These are phyloP conservation scores for Datnioides undecimradiatus DNA, from an alignment of 2,113 vertebrate species.

Conservation along the genomic window DNA sequence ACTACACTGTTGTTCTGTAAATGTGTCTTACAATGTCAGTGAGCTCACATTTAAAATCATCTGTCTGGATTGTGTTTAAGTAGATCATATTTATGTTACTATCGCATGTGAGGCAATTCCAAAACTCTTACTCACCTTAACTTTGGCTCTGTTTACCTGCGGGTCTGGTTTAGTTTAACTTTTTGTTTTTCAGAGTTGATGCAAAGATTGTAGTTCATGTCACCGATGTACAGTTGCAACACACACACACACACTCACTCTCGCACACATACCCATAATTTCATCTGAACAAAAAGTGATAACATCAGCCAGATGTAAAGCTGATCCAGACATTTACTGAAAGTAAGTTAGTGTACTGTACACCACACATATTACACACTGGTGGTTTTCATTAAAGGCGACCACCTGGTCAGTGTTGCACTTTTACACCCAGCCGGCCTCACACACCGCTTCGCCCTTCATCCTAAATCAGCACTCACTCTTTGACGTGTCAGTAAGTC, in stretches of 20 bases:
- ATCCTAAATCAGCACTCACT: conserved; percentile 44
- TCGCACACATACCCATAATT: not conserved
- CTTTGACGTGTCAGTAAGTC: conserved; percentile 50
- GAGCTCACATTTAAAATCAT: conserved; percentile 2
- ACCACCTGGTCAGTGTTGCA: conserved; percentile 53
- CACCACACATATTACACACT: not conserved
- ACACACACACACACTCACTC: not conserved
- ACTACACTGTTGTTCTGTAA: not conserved
- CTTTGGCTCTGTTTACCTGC: conserved; percentile 8
- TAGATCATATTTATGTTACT: conserved; percentile 37
- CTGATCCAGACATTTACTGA: conserved; percentile 9
- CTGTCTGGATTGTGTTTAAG: conserved; percentile 26
- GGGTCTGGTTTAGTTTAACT: conserved; percentile 35
- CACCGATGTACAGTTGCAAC: conserved; percentile 11
- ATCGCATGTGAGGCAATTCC: conserved; percentile 28
- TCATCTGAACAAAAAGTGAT: conserved; percentile 15
- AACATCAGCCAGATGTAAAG: not conserved
- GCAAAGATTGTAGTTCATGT: conserved; percentile 34
- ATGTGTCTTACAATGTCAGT: not conserved
- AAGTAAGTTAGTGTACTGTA: not conserved
- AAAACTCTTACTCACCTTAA: conserved; percentile 43
- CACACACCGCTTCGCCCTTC: conserved; percentile 3
- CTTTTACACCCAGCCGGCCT: conserved; percentile 45
- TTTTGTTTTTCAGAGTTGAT: conserved; percentile 5
- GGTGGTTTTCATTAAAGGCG: conserved; percentile 50